Evolutionary conservation across 2,888 invertebrate species (phyloP).

Genomic region (Prosapia bicincta): DNA sequence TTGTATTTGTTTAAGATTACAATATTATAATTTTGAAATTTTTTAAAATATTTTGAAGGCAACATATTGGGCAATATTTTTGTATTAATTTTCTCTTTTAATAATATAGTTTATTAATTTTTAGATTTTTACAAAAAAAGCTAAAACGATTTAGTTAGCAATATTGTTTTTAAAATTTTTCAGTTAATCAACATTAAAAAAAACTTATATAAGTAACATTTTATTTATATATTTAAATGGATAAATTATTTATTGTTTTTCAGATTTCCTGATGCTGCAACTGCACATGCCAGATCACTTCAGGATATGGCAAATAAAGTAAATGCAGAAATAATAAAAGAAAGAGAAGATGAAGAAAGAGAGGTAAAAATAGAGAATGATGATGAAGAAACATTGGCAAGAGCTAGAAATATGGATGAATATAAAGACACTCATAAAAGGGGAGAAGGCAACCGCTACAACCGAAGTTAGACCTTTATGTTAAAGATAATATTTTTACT

Average conservation of each 20-base stretch:
- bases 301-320: slow-evolving; percentile 38
- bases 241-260: slow-evolving; percentile 6
- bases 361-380: slow-evolving; percentile 67
- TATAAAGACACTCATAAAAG: slow-evolving; percentile 83
- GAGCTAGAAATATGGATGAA: slow-evolving; percentile 73
- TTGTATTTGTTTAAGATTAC: no score
- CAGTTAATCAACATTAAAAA: no score
- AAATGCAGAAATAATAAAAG: slow-evolving; percentile 46
- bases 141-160: no score
- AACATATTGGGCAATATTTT: no score
- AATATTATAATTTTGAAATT: no score
- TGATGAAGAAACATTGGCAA: slow-evolving; percentile 63
- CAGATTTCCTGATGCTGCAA: slow-evolving; percentile 38
- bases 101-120: no score
- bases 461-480: slow-evolving; percentile 17
- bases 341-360: slow-evolving; percentile 58
- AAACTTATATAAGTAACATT: no score
- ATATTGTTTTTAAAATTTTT: no score
- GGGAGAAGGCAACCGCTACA: slow-evolving; percentile 77
- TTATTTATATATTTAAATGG: no score
- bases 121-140: no score
- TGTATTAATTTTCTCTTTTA: no score
- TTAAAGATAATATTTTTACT: background rate
- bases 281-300: slow-evolving; percentile 32
- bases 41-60: no score